These are phyloP conservation scores for Spisula solida DNA, from an alignment of 2,888 invertebrate species.

Conservation along the genomic window DNA sequence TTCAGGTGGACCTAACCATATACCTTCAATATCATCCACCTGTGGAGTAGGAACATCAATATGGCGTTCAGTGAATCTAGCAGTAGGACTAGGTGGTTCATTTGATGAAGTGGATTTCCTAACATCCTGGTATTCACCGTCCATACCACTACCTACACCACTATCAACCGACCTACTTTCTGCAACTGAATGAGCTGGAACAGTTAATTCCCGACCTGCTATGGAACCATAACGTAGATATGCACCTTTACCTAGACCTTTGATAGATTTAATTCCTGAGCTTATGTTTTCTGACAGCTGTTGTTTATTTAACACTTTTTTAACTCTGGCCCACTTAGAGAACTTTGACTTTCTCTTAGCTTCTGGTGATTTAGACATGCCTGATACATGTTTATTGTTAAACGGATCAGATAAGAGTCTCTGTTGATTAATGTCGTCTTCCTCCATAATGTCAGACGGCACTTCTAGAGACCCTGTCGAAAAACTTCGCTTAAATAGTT, in stretches of 20 bases:
- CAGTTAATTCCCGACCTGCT: conserved; percentile 73
- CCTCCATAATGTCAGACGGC: conserved; percentile 80
- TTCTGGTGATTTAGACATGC: conserved; percentile 76
- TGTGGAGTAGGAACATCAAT: conserved; percentile 71
- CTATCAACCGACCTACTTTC: conserved; percentile 80
- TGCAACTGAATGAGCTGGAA: conserved; percentile 68
- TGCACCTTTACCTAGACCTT: conserved; percentile 77
- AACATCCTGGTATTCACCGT: conserved; percentile 75
- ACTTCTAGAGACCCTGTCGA: conserved; percentile 84
- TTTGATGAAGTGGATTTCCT: conserved; percentile 78
- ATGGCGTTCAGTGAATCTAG: conserved; percentile 66
- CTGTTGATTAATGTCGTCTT: conserved; percentile 69
- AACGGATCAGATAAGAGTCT: conserved; percentile 68
- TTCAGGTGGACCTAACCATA: conserved; percentile 84
- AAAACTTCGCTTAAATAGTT: conserved; percentile 81
- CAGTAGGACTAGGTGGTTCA: conserved; percentile 79
- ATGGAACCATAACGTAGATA: conserved; percentile 68
- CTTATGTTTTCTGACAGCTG: conserved; percentile 81
- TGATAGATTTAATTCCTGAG: conserved; percentile 78
- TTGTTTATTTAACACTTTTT: conserved; percentile 92
- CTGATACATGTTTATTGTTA: conserved; percentile 69
- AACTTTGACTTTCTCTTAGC: conserved; percentile 87
- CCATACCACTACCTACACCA: conserved; percentile 79
- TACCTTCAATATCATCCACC: conserved; percentile 67
- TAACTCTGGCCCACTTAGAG: conserved; percentile 96